phyloP scores from a whole-genome alignment of 1,140 invertebrate species.

The Tetramorium simillimum region DNA sequence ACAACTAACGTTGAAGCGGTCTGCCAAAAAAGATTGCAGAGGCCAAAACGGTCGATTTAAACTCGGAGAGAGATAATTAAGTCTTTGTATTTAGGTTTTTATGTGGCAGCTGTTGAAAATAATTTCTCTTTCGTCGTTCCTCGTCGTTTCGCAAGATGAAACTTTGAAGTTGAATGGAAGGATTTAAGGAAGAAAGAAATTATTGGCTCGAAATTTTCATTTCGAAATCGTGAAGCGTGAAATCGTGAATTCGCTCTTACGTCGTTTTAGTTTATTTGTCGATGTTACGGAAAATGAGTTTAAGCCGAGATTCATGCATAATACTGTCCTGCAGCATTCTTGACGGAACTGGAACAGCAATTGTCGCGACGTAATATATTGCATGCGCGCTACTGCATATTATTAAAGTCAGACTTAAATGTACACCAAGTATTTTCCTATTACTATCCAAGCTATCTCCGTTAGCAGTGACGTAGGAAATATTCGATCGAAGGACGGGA shows the following conservation, averaged over 20 bases:
- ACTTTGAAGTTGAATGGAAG: not conserved
- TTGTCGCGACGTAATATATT: constrained; percentile 65
- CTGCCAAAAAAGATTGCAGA: not conserved
- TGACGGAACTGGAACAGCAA: constrained; percentile 69
- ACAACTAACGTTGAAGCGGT: not conserved
- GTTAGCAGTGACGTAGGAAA: constrained; percentile 15
- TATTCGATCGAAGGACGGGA: not conserved
- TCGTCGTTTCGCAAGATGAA: not conserved
- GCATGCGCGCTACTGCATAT: constrained; percentile 52
- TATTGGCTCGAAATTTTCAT: constrained; percentile 3
- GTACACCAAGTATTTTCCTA: constrained; percentile 48
- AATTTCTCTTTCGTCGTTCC: not conserved
- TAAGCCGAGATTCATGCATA: constrained; percentile 61
- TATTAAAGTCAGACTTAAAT: constrained; percentile 53
- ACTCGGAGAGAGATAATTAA: constrained; percentile 6
- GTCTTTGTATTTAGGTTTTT: constrained; percentile 6
- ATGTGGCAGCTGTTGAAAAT: not conserved
- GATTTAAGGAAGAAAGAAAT: not conserved
- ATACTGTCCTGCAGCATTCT: constrained; percentile 61
- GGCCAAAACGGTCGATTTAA: not conserved
- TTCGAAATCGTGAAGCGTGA: not conserved
- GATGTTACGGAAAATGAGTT: constrained; percentile 60
- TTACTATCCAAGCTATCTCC: constrained; percentile 15
- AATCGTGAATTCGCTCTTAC: not conserved
- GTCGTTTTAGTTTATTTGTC: constrained; percentile 50